Conservation (phyloP, 2,888 invertebrate species). For the Caenorhabditis macrosperma region DNA sequence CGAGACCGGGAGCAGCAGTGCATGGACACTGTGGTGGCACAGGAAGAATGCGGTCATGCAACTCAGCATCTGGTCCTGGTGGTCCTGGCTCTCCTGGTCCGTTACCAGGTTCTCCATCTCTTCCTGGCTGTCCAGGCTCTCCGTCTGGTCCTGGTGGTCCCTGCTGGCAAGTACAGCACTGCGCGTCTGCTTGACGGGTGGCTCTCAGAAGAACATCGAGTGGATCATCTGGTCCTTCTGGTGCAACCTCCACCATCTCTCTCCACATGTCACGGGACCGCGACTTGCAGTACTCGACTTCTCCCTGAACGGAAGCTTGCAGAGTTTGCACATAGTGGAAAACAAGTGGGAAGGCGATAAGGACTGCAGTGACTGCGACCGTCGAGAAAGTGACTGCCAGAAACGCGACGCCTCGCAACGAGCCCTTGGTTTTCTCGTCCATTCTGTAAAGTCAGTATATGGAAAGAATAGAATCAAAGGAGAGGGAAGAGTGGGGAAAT, state of each 20-base stretch:
- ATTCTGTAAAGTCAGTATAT: conserved; percentile 12
- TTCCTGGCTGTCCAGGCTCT: conserved; percentile 70
- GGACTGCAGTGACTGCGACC: conserved; percentile 79
- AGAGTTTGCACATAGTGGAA: conserved; percentile 80
- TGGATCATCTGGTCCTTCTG: conserved; percentile 70
- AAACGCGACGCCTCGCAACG: conserved; percentile 71
- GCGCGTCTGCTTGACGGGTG: conserved; percentile 76
- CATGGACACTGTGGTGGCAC: conserved; percentile 79
- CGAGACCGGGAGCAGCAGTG: conserved; percentile 84
- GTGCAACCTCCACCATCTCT: conserved; percentile 79
- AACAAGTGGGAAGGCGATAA: conserved; percentile 79
- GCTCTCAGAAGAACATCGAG: conserved; percentile 73
- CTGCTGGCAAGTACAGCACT: conserved; percentile 80
- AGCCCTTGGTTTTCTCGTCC: conserved; percentile 62
- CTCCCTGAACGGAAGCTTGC: conserved; percentile 80
- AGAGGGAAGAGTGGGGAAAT: background rate
- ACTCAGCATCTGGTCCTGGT: conserved; percentile 79
- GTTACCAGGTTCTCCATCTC: conserved; percentile 74
- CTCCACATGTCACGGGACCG: conserved; percentile 79
- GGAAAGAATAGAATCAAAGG: conserved; percentile 3
- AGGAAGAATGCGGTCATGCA: conserved; percentile 78
- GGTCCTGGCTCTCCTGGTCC: conserved; percentile 76
- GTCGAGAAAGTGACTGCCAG: conserved; percentile 74
- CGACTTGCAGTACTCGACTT: conserved; percentile 79
- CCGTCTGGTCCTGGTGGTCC: conserved; percentile 75